These are phyloP conservation scores for Brachylomia viminalis DNA, from an alignment of 2,888 invertebrate species.

Conservation along the genomic window DNA sequence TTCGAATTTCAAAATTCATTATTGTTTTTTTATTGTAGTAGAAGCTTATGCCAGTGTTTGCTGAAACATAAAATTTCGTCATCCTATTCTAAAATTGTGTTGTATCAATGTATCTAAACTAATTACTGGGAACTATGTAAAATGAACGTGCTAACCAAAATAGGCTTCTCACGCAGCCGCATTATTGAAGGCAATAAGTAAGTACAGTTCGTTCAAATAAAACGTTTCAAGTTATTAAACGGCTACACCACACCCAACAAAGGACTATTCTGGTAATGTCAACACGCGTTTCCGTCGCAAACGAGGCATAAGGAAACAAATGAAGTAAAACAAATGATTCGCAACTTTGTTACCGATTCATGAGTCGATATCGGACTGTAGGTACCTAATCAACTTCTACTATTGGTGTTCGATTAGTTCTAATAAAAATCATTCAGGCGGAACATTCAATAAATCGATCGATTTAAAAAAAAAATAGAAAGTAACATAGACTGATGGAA, in stretches of 20 bases:
- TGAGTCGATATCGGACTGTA: conserved; percentile 45
- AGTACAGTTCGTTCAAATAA: conserved; percentile 67
- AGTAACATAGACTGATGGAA: neutral
- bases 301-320: conserved; percentile 81
- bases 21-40: conserved; percentile 15
- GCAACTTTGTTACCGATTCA: conserved; percentile 75
- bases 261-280: conserved; percentile 86
- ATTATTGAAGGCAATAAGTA: conserved; percentile 61
- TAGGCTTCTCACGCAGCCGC: conserved; percentile 53
- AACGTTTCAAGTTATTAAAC: conserved; percentile 70
- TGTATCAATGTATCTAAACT: conserved; percentile 52
- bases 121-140: conserved; percentile 48
- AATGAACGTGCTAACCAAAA: conserved; percentile 50
- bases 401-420: neutral
- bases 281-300: conserved; percentile 81
- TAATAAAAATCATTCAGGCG: neutral
- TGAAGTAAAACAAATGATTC: conserved; percentile 80
- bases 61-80: conserved; percentile 7
- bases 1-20: conserved; percentile 47
- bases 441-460: neutral
- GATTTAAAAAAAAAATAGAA: neutral
- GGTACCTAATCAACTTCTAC: conserved; percentile 37
- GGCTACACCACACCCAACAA: conserved; percentile 78
- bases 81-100: conserved; percentile 41
- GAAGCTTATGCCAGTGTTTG: conserved; percentile 9